Evolutionary conservation across 2,888 invertebrate genomes (phyloP).

Genomic region (Drosophila fulvimacula): DNA sequence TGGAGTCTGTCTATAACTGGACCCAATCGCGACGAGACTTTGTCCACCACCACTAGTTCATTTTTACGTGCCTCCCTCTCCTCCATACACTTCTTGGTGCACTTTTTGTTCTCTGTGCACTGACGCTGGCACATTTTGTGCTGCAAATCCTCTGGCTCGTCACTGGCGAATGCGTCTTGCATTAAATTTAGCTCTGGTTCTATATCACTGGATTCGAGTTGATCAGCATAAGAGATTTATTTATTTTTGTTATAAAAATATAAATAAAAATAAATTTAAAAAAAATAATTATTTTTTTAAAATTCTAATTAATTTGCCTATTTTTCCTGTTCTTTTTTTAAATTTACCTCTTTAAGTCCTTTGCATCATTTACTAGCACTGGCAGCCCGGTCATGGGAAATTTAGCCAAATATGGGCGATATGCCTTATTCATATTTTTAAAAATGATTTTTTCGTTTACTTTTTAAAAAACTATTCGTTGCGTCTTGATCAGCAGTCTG

Average conservation of each 20-base stretch:
- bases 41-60: neutral
- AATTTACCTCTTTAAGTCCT: conserved; percentile 15
- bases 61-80: neutral
- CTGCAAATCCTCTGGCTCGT: neutral
- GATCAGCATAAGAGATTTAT: too few relatives aligned
- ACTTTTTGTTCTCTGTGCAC: neutral
- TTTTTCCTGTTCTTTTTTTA: neutral
- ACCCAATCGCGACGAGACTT: fast-evolving
- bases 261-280: too few relatives aligned
- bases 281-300: too few relatives aligned
- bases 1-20: neutral
- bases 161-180: neutral
- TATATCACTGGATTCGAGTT: neutral
- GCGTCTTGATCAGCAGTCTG: neutral
- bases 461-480: neutral
- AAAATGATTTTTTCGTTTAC: neutral
- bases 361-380: neutral
- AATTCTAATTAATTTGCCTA: too few relatives aligned
- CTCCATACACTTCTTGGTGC: neutral
- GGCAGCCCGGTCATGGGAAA: neutral
- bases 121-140: conserved; percentile 8
- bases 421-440: neutral
- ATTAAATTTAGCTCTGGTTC: neutral
- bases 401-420: conserved; percentile 22
- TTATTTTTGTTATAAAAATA: too few relatives aligned